phyloP scores from a whole-genome alignment of 53 echinoderm and acorn worm genomes.

The Stichopus horrens region DNA sequence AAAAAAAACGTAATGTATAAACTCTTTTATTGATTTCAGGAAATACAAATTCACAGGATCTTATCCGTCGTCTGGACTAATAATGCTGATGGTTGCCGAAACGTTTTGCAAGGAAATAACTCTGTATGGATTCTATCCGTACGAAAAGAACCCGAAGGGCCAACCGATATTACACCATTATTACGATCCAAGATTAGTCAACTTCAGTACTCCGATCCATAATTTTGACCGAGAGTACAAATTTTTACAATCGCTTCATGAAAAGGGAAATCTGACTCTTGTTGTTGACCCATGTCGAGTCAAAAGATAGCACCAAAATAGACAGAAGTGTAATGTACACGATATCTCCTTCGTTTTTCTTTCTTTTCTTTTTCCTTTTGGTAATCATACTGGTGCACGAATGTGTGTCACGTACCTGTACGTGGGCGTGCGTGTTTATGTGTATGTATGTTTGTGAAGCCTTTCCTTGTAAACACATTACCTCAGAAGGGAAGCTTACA shows the following conservation, averaged over 20 bases:
- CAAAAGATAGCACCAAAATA: no score
- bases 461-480: no score
- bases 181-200: slow-evolving; percentile 9
- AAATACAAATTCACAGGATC: background rate
- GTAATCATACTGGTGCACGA: no score
- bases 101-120: slow-evolving; percentile 35
- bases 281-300: background rate
- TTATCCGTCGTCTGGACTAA: slow-evolving; percentile 25
- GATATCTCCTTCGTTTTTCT: no score
- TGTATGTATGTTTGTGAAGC: no score
- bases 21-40: slow-evolving; percentile 18
- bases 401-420: no score
- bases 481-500: no score
- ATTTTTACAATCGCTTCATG: background rate
- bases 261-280: background rate
- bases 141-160: background rate
- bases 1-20: no score
- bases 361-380: no score
- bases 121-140: slow-evolving; percentile 48
- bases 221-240: slow-evolving; percentile 3
- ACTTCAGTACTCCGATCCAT: slow-evolving; percentile 27
- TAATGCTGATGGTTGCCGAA: background rate
- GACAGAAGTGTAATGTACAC: no score
- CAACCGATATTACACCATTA: slow-evolving; percentile 30
- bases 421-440: no score